Evolutionary conservation across 2,797 vertebrate genomes (phyloP).

Genomic region (Pipistrellus kuhlii): DNA sequence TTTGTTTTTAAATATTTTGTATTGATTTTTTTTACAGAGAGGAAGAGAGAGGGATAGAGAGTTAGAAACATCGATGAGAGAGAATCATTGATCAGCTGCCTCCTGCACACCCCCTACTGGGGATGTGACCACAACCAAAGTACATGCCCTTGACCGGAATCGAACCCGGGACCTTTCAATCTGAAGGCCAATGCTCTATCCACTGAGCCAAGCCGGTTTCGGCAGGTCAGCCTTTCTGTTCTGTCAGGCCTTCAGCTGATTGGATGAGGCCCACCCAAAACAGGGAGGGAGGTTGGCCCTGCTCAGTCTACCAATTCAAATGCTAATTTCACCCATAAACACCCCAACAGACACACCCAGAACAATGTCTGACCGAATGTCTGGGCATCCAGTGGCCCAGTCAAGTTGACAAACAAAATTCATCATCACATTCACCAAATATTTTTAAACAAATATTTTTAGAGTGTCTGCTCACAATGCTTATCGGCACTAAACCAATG

Average conservation of each 20-base stretch:
- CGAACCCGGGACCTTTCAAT: too few species aligned
- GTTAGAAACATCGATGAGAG: too few species aligned
- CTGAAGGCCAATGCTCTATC: too few species aligned
- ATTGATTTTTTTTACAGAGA: too few species aligned
- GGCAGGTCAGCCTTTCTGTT: neutral
- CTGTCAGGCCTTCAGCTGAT: neutral
- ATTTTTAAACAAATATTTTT: constrained; percentile 13
- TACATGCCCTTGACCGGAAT: too few species aligned
- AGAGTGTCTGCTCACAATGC: neutral
- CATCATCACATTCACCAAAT: neutral
- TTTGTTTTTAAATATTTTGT: too few species aligned
- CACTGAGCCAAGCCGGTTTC: too few species aligned
- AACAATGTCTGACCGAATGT: neutral
- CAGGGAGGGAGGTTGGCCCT: neutral
- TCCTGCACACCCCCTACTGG: too few species aligned
- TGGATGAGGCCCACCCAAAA: neutral
- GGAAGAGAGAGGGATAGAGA: too few species aligned
- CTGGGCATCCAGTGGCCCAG: neutral
- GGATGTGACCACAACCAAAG: too few species aligned
- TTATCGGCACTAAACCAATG: neutral
- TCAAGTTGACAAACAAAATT: constrained; percentile 6
- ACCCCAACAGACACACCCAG: neutral
- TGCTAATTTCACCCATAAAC: neutral
- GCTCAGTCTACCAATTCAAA: neutral
- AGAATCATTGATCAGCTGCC: too few species aligned